Evolutionary conservation across 2,888 invertebrate genomes (phyloP).

Genomic region (Phalera bucephala): DNA sequence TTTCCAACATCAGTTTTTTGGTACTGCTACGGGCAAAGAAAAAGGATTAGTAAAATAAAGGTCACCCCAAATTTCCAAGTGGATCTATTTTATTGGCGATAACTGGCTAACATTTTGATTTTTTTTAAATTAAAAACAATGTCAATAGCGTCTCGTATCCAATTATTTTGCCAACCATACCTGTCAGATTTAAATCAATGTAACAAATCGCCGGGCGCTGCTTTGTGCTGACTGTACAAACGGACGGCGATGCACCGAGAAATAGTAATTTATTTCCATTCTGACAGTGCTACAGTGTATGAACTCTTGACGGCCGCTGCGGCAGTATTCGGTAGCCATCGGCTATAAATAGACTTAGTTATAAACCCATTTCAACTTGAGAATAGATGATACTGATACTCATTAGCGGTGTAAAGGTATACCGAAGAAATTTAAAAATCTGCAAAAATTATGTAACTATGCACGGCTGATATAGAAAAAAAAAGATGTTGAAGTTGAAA

Average conservation of each 20-base stretch:
- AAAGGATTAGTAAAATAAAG: no score
- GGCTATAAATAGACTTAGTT: constrained; percentile 4
- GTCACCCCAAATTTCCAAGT: no score
- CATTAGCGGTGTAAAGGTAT: background rate
- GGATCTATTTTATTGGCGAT: no score
- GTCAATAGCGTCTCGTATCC: no score
- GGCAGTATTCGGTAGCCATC: constrained; percentile 28
- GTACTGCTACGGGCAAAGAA: no score
- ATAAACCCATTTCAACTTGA: background rate
- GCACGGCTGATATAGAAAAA: no score
- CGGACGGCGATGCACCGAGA: constrained; percentile 43
- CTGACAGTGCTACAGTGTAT: constrained; percentile 49
- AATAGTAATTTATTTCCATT: constrained; percentile 68
- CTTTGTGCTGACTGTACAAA: constrained; percentile 61
- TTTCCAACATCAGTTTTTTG: no score
- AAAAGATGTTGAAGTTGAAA: no score
- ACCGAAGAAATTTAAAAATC: no score
- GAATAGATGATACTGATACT: background rate
- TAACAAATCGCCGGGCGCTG: constrained; percentile 61
- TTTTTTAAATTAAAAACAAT: no score
- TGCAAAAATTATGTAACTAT: no score
- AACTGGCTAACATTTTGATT: no score
- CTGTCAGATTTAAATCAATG: constrained; percentile 61
- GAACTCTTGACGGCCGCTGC: constrained; percentile 25
- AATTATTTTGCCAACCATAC: constrained; percentile 46